Evolutionary conservation across 2,113 vertebrate genomes (phyloP).

Genomic region (Macquaria ambigua): DNA sequence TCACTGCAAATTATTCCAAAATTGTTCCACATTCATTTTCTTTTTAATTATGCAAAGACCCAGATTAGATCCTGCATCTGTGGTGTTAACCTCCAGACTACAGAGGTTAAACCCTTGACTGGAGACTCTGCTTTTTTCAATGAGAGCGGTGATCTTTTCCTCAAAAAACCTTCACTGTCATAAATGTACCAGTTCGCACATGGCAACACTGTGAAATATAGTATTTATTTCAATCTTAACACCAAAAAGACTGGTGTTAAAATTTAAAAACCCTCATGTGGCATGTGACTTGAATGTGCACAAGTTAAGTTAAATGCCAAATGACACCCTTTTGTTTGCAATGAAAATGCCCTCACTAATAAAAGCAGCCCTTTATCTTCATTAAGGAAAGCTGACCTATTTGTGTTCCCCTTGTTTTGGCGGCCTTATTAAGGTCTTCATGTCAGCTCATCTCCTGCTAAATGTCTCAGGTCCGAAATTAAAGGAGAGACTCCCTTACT

Average conservation of each 20-base stretch:
- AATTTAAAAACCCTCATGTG: not conserved
- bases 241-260: conserved; percentile 1
- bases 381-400: conserved; percentile 67
- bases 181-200: not conserved
- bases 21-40: conserved; percentile 36
- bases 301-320: conserved; percentile 39
- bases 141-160: conserved; percentile 19
- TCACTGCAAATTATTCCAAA: conserved; percentile 29
- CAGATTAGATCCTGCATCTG: conserved; percentile 43
- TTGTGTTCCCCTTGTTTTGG: conserved; percentile 53
- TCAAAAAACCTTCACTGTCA: not conserved
- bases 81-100: conserved; percentile 57
- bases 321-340: conserved; percentile 25
- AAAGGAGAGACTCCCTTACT: not conserved
- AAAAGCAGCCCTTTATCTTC: conserved; percentile 44
- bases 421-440: conserved; percentile 61
- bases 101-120: conserved; percentile 51
- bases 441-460: conserved; percentile 29
- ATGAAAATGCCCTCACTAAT: conserved; percentile 40
- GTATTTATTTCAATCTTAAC: not conserved
- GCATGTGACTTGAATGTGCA: not conserved
- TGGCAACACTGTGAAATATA: not conserved
- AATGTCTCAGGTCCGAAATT: conserved; percentile 5
- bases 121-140: conserved; percentile 15
- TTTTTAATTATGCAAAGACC: conserved; percentile 59